Conservation (phyloP, 1,140 invertebrate species). For the Zaprionus capensis region DNA sequence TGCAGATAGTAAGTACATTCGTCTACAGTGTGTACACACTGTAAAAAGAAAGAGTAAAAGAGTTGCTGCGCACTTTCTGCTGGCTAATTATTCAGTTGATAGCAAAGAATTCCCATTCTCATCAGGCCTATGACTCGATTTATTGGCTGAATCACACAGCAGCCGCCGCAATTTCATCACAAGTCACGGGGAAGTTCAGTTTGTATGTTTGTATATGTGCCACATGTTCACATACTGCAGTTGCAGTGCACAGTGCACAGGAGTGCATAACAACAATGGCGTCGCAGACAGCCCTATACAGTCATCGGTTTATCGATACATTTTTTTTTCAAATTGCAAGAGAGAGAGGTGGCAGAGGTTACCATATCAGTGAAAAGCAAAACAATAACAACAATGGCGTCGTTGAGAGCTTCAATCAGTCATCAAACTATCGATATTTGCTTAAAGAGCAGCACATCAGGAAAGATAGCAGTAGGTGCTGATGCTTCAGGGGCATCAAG, state of each 20-base stretch:
- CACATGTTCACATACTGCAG: neutral
- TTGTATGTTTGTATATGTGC: neutral
- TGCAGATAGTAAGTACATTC: slow-evolving; percentile 17
- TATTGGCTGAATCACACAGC: slow-evolving; percentile 18
- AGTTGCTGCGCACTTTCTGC: neutral
- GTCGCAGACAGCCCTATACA: neutral
- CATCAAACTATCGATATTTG: slow-evolving; percentile 1
- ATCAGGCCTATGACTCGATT: neutral
- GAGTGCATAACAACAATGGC: neutral
- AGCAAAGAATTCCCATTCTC: slow-evolving; percentile 1
- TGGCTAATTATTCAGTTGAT: slow-evolving; percentile 9
- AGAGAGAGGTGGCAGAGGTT: neutral
- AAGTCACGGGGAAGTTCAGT: neutral
- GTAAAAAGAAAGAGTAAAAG: neutral
- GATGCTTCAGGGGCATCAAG: neutral
- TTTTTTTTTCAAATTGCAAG: neutral
- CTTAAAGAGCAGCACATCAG: neutral
- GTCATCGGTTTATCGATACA: slow-evolving; percentile 4
- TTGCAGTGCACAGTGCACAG: neutral
- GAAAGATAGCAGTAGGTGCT: neutral
- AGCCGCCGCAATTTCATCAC: slow-evolving; percentile 16
- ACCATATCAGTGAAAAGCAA: neutral
- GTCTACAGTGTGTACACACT: slow-evolving; percentile 1
- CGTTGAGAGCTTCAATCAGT: neutral
- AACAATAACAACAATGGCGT: slow-evolving; percentile 2